Base-by-base conservation (phyloP, 2,888 invertebrate species). In the Cephus nigrinus region DNA sequence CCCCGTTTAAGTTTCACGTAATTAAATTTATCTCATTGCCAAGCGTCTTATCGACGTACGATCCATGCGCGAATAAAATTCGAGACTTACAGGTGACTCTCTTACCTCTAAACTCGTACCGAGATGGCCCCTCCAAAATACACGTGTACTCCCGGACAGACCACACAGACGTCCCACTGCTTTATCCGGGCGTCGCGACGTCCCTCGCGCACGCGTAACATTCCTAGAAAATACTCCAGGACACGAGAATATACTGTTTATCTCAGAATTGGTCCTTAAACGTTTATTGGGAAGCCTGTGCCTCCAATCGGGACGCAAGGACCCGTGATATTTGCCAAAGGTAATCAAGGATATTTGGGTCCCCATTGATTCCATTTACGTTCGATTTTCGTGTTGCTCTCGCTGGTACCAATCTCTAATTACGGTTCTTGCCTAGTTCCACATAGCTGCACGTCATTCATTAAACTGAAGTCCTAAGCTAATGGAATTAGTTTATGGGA, bases 401-500 rank as follows among this genome's bases (percentile, higher is more conserved):
- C 12, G 23, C 35, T 74, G 35, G 9, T 71, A 31, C 69, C 75
- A 68, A 77, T 82, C 77, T 83, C 81, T 81, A 81, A 84, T 84
- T 83, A 81, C 82, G 74, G 81, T 82, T 79, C 80, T 82, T 80
- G 78, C 74, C 76, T 68, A 80, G 75, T 68, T 30, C 69, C 35
- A 77, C 78, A 75, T 76, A 76, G 77, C 69, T 79, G 77, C 79
- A 68, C 82, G 80, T 82, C 81, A 80, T 82, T 82, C 84, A 80
- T 84, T 85, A 84, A 84, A 84, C 82, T 79, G 72, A 80, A 80
- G 84, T 80, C 82, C 81, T 78, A 79, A 84, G 84, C 81, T 86
- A 86, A 86, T 86, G 83, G 84, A 86, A 86, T 86, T 86, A 84
- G 84, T 86, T 85, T 84, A 86, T 82, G 84, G 83, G 81, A 82